Evolutionary conservation across 2,113 vertebrate genomes (phyloP).

Genomic region (Agelaius tricolor): DNA sequence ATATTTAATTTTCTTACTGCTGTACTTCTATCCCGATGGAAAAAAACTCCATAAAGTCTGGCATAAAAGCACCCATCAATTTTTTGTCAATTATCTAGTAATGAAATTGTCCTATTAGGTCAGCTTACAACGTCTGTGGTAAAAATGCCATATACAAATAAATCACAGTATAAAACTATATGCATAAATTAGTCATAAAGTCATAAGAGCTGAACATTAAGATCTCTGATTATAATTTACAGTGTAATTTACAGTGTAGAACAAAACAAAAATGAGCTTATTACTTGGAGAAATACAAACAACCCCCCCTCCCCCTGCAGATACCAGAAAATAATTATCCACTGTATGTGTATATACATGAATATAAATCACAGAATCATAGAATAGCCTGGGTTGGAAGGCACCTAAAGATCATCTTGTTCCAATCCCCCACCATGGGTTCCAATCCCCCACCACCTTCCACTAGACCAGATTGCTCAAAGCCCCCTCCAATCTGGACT

Average conservation of each 20-base stretch:
- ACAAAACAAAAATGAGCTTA: neutral
- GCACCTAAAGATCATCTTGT: neutral
- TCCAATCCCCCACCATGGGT: neutral
- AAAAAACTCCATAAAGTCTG: neutral
- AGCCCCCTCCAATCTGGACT: neutral
- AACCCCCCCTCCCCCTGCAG: neutral
- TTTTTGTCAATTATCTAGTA: neutral
- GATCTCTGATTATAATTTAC: conserved; percentile 10
- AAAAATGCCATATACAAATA: conserved; percentile 6
- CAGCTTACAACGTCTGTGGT: neutral
- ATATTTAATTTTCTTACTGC: neutral
- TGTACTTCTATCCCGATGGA: neutral
- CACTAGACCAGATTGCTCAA: neutral
- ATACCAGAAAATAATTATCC: neutral
- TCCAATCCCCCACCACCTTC: neutral
- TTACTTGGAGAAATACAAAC: neutral
- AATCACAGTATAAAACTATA: conserved; percentile 17
- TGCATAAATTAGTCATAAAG: neutral
- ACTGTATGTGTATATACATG: neutral
- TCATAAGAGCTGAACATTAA: neutral
- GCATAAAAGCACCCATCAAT: neutral
- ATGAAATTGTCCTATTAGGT: neutral
- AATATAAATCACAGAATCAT: neutral
- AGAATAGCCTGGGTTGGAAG: neutral
- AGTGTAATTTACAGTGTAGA: neutral